Evolutionary conservation across 2,888 invertebrate species (phyloP), one percentile per base, ranked within the genome.

Genomic region (Diaperis boleti): DNA sequence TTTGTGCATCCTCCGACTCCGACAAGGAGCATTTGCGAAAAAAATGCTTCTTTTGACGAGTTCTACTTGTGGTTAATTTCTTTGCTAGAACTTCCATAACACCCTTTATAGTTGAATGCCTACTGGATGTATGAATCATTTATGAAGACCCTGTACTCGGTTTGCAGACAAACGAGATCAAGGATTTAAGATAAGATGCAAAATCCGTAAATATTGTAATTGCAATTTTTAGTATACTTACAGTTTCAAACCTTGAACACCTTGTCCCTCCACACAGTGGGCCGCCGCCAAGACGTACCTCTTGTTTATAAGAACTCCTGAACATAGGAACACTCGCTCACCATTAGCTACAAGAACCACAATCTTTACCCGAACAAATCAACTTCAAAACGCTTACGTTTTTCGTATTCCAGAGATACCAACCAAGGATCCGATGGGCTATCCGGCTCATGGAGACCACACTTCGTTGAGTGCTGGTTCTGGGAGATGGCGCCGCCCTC

Each of bases 381-480:
- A n/a, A n/a, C n/a, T 7, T 4, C 1, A 11, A 42, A 0, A 45
- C 20, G 1, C 26, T 2, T 50, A 50, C 50, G 3, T 6, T 11
- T 17, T 50, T 50, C 50, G 29, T 50, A 50, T 50, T 50, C 50
- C 4, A 50, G 13, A 10, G 33, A 20, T 1, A 17, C 37, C 8
- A 50, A 14, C 50, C 50, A 50, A 11, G 50, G 50, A 13, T 50
- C 50, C 13, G 50, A 13, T 14, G 37, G 50, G 18, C 50, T 33
- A 37, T 50, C 26, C 7, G 50, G 50, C n/a, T 17, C 22, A 11
- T 50, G 50, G 5, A 50, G 20, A 5, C 50, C 50, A 20, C 50
- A 50, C 11, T 50, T 50, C 1, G 37, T 2, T 29, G 47, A 10
- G 29, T 33, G 31, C 26, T 47, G 26, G 29, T 33, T 47, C 1